phyloP scores from a whole-genome alignment of 2,113 vertebrate species.

The Hepsetus odoe region DNA sequence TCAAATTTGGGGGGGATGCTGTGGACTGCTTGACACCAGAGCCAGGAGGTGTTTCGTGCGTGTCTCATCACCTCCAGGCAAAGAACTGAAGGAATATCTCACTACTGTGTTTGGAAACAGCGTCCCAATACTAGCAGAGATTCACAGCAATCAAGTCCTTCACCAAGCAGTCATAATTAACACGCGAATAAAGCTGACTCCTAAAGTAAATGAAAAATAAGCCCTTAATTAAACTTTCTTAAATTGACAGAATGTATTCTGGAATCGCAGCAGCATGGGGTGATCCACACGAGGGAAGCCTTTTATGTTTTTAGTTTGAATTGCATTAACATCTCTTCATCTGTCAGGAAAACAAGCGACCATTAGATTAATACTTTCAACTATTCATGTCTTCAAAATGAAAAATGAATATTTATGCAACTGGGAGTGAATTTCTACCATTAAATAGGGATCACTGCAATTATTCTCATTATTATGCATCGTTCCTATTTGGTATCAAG shows the following conservation, averaged over 20 bases:
- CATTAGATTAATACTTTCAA: no score
- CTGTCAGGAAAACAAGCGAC: no score
- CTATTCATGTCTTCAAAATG: not conserved
- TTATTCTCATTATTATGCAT: not conserved
- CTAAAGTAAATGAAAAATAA: not conserved
- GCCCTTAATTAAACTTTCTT: no score
- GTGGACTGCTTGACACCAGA: no score
- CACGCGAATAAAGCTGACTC: not conserved
- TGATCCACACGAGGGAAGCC: no score
- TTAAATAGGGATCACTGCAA: not conserved
- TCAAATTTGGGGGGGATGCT: not conserved
- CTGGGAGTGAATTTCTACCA: not conserved
- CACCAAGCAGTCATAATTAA: conserved; percentile 22
- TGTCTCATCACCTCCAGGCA: not conserved
- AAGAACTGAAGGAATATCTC: not conserved
- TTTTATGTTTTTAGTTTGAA: no score
- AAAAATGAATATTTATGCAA: not conserved
- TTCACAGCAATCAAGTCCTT: conserved; percentile 18
- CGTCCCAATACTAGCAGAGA: conserved; percentile 18
- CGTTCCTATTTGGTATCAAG: not conserved
- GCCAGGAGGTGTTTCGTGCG: not conserved
- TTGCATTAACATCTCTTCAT: no score
- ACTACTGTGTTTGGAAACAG: conserved; percentile 2
- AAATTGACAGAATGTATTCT: no score
- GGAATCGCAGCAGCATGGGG: no score